A percentile compares a stretch with the other conserved stretches of the same genome.
phyloP scores from a whole-genome alignment of 2,113 vertebrate genomes.

The Gadus macrocephalus region DNA sequence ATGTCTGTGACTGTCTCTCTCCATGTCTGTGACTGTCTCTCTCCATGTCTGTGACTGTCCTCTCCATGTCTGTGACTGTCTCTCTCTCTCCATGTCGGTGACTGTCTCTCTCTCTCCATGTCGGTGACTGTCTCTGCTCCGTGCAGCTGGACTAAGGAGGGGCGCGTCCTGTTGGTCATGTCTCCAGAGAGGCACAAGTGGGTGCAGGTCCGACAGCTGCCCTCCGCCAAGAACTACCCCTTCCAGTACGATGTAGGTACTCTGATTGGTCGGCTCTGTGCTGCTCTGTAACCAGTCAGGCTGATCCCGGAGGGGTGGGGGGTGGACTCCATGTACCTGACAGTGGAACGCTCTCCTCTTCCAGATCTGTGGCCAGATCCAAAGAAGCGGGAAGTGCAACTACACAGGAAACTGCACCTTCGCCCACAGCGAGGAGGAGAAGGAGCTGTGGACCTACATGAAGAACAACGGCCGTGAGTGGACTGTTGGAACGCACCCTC shows the following conservation, averaged over 20 bases:
- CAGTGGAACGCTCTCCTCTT: conserved; percentile 9
- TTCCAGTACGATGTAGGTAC: conserved; percentile 85
- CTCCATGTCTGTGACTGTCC: no score
- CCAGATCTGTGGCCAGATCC: conserved; percentile 88
- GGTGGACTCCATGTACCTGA: background rate
- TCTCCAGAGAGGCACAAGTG: conserved; percentile 87
- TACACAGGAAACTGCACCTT: conserved; percentile 90
- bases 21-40: no score
- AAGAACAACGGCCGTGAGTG: conserved; percentile 91
- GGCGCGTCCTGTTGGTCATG: conserved; percentile 84
- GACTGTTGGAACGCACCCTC: no score
- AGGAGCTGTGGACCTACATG: conserved; percentile 97
- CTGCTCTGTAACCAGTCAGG: no score
- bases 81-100: no score
- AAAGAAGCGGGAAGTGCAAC: conserved; percentile 85
- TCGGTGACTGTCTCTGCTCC: background rate
- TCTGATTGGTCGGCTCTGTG: background rate
- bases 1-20: no score
- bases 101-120: background rate
- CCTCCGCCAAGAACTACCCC: conserved; percentile 84
- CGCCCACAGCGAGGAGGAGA: conserved; percentile 92
- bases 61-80: background rate
- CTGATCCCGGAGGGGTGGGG: no score
- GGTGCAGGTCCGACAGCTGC: conserved; percentile 87
- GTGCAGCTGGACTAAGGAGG: conserved; percentile 89